phyloP scores from a whole-genome alignment of 2,797 vertebrate species.

The Varecia variegata region DNA sequence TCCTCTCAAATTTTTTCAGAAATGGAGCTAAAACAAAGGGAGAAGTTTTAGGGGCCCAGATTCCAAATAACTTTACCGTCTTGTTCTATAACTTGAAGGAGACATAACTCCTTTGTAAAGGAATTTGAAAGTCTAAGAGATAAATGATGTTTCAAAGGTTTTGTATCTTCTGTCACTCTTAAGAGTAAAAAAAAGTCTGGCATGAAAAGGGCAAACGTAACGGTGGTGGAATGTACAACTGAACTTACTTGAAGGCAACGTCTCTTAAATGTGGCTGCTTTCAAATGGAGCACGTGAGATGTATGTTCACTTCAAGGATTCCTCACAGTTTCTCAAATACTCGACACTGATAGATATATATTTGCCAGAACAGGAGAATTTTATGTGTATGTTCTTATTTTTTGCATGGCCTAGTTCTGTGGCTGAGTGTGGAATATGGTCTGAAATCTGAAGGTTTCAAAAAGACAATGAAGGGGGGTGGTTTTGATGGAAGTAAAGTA shows the following conservation, averaged over 20 bases:
- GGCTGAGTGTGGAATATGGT: background rate
- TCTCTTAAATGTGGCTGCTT: background rate
- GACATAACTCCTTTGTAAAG: background rate
- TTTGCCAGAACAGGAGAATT: background rate
- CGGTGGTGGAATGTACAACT: background rate
- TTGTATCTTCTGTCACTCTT: background rate
- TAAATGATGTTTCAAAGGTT: background rate
- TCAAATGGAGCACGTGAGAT: background rate
- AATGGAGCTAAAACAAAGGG: background rate
- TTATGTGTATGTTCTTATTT: background rate
- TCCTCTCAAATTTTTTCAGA: background rate
- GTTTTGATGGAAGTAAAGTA: background rate
- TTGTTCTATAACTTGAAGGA: background rate
- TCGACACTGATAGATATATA: background rate
- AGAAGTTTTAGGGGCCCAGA: background rate
- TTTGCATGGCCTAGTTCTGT: background rate
- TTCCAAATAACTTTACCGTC: background rate
- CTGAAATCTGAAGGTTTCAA: background rate
- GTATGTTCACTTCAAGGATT: background rate
- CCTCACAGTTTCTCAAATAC: background rate
- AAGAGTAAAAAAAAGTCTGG: background rate
- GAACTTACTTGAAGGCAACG: background rate
- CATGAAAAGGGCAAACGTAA: background rate
- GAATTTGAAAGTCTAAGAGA: background rate
- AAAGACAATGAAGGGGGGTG: background rate